Evolutionary conservation across 2,797 vertebrate genomes (phyloP), one percentile per base, ranked within the genome.

Genomic region (Leptoclinus maculatus): DNA sequence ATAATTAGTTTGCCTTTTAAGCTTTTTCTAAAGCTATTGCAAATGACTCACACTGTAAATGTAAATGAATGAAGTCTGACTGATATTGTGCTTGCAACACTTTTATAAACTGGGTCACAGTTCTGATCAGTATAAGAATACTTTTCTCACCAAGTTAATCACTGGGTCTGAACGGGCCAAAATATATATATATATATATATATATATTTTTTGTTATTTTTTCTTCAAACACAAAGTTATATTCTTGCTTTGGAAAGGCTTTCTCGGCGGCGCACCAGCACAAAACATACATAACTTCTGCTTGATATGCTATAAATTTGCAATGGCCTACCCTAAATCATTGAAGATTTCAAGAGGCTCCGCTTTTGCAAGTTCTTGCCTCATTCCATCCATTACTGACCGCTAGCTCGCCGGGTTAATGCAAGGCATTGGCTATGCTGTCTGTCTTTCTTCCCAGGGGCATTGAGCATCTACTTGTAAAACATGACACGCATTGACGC

Each of bases 341-440:
- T n/a, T 38, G 14, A 16, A 2, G 39, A 45, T n/a, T 58, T 58
- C 27, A 23, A n/a, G 21, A 56, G 36, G 27, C 53, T 68, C 23
- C 34, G 13, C 43, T 38, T 43, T 41, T 54, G 5, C 10, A 54
- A 27, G 11, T 68, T 23, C 43, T 58, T 58, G 27, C 39, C 34
- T 32, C 17, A 57, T 43, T 58, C 32, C 27, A 23, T 70, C 39
- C 39, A 45, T 47, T 71, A 71, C 67, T 43, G 13, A 23, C 41
- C 54, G 19, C 67, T 17, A 16, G 25, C 11, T 43, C 13, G 3
- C 27, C 1, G 8, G 53, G 12, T 69, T 57, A 16, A 23, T n/a
- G 21, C 25, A 29, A 47, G 17, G 17, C 43, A 47, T 7, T 8
- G 43, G 49, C 51, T 21, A 19, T 3, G 6, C 36, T 27, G 25